phyloP scores from a whole-genome alignment of 2,797 vertebrate genomes.

The Labeo calbasu region DNA sequence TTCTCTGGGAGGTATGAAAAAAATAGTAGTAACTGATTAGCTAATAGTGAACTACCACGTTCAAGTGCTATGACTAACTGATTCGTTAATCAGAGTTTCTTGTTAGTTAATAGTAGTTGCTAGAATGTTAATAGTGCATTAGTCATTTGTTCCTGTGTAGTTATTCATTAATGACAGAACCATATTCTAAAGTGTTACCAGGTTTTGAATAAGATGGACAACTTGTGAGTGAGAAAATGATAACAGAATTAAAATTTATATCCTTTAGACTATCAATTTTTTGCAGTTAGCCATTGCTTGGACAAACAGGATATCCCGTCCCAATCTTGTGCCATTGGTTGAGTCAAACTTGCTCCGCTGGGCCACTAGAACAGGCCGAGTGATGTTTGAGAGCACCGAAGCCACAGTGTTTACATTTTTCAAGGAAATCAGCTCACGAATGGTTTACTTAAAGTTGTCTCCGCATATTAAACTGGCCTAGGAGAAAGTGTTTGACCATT shows the following conservation, averaged over 20 bases:
- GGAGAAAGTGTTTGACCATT: conserved; percentile 21
- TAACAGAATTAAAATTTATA: not conserved
- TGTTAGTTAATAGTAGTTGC: no score
- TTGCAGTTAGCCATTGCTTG: not conserved
- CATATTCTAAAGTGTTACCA: no score
- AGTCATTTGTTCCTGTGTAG: no score
- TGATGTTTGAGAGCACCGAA: not conserved
- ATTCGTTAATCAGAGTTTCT: no score
- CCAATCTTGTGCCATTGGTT: no score
- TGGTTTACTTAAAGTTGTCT: conserved; percentile 5
- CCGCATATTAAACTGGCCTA: conserved; percentile 11
- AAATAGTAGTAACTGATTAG: no score
- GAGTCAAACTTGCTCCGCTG: not conserved
- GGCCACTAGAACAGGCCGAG: not conserved
- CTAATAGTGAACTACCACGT: no score
- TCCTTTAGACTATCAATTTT: not conserved
- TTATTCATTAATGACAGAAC: no score
- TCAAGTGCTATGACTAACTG: no score
- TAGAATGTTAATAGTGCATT: no score
- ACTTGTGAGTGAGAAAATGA: not conserved
- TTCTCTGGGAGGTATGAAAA: no score
- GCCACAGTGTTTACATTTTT: conserved; percentile 11
- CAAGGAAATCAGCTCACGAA: not conserved
- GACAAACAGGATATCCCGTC: not conserved
- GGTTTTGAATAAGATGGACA: not conserved